phyloP scores from a whole-genome alignment of 2,888 invertebrate genomes.

The Syrphus vitripennis region DNA sequence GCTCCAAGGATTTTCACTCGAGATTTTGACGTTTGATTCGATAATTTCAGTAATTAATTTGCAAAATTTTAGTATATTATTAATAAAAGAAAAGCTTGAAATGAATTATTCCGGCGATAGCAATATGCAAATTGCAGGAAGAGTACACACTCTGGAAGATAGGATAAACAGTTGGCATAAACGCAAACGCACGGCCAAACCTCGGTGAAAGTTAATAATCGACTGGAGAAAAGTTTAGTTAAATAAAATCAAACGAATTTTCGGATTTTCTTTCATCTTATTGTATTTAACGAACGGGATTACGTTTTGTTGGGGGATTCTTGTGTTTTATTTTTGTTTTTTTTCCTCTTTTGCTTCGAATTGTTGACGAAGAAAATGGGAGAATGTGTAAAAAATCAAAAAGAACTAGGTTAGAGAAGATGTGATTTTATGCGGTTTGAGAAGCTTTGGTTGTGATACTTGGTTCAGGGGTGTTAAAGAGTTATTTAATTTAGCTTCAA shows the following conservation, averaged over 20 bases:
- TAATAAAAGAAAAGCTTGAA: not conserved
- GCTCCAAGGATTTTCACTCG: slow-evolving; percentile 13
- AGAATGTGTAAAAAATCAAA: not conserved
- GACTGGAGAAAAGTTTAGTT: slow-evolving; percentile 56
- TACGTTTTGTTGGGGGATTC: slow-evolving; percentile 31
- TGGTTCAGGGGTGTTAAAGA: not conserved
- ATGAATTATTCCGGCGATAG: not conserved
- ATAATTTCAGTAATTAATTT: not conserved
- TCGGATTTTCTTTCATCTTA: slow-evolving; percentile 26
- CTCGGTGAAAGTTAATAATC: slow-evolving; percentile 64
- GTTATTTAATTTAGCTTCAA: not conserved
- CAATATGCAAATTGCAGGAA: slow-evolving; percentile 8
- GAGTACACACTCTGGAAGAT: slow-evolving; percentile 6
- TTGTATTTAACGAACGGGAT: slow-evolving; percentile 55
- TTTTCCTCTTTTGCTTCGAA: slow-evolving; percentile 31
- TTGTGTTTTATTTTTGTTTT: slow-evolving; percentile 43
- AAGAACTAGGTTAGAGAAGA: not conserved
- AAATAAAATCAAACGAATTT: slow-evolving; percentile 51
- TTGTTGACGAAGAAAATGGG: slow-evolving; percentile 53
- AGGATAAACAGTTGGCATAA: not conserved
- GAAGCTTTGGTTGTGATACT: not conserved
- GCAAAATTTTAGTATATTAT: not conserved
- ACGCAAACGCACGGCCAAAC: not conserved
- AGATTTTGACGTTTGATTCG: not conserved
- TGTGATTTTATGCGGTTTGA: not conserved